These are phyloP conservation scores for Anguilla japonica DNA, from an alignment of 2,113 vertebrate genomes.

Conservation along the genomic window DNA sequence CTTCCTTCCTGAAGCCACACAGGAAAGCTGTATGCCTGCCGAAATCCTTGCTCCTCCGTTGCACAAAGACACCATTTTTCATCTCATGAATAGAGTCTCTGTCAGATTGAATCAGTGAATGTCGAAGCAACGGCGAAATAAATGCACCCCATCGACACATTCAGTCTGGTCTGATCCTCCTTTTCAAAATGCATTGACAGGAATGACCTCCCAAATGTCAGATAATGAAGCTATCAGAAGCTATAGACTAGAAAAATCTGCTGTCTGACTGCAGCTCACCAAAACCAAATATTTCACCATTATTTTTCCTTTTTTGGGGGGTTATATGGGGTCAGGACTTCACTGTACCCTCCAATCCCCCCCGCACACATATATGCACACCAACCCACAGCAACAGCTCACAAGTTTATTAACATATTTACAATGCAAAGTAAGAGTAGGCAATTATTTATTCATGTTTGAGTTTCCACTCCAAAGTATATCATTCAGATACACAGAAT, in stretches of 20 bases:
- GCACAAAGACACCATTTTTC: background rate
- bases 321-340: no score
- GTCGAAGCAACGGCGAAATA: background rate
- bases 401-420: background rate
- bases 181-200: background rate
- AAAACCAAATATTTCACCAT: background rate
- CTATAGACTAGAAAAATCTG: background rate
- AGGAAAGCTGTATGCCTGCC: background rate
- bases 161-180: background rate
- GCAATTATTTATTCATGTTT: background rate
- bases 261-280: background rate
- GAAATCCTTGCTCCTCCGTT: background rate
- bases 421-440: background rate
- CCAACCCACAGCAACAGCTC: background rate
- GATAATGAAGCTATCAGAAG: background rate
- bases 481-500: no score
- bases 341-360: no score
- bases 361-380: background rate
- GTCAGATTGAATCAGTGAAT: background rate
- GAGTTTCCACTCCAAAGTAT: background rate
- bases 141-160: background rate
- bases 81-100: background rate
- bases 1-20: background rate
- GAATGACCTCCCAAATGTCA: background rate
- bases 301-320: no score